Conservation (phyloP, 2,113 vertebrate species). For the Chascanopsetta lugubris region DNA sequence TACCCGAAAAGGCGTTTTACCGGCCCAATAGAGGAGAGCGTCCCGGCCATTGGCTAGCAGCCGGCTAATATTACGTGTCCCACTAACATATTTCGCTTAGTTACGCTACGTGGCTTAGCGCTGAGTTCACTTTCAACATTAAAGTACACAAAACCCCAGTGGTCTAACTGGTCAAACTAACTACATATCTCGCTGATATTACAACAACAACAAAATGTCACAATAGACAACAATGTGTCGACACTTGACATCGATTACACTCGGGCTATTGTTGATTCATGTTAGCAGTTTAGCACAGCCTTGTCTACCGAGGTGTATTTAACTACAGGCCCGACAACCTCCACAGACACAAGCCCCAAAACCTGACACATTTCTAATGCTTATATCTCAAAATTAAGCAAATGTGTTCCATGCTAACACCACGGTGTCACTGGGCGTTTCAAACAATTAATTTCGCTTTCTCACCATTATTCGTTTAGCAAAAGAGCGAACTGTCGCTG, state of each 20-base stretch:
- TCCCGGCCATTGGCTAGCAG: slow-evolving; percentile 30
- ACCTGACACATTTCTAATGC: background rate
- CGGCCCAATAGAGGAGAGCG: slow-evolving; percentile 39
- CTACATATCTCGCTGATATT: background rate
- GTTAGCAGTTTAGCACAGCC: slow-evolving; percentile 40
- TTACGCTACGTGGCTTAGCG: slow-evolving; percentile 63
- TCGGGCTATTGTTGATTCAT: slow-evolving; percentile 44
- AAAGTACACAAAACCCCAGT: background rate
- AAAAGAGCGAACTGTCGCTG: background rate
- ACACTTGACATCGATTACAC: slow-evolving; percentile 32
- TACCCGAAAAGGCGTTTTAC: background rate
- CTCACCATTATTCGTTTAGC: background rate
- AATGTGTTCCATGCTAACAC: too few relatives aligned
- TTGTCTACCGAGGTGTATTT: slow-evolving; percentile 17
- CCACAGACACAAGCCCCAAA: background rate
- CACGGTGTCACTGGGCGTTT: background rate
- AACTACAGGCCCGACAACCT: slow-evolving; percentile 53
- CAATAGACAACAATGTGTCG: background rate
- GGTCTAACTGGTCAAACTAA: background rate
- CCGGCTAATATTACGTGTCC: slow-evolving; percentile 72
- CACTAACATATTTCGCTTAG: slow-evolving; percentile 37
- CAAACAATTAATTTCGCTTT: background rate
- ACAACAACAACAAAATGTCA: background rate
- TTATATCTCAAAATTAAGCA: too few relatives aligned
- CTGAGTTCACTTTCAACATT: slow-evolving; percentile 21